Base-by-base conservation (phyloP, 2,888 invertebrate genomes). In the Mechanitis messenoides region DNA sequence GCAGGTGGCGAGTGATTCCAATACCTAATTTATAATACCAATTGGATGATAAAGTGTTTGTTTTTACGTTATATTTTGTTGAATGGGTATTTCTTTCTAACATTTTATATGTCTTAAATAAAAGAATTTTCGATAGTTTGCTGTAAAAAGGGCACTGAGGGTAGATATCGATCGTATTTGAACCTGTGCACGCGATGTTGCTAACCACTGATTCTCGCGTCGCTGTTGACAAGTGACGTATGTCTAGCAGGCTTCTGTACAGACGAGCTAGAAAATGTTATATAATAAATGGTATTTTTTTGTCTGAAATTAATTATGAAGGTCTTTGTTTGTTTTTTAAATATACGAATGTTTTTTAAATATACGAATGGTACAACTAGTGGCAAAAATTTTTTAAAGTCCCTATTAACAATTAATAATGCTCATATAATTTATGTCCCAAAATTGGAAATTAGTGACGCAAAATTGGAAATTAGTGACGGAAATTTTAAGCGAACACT, bases 131-230 rank as follows among this genome's bases (percentile, higher is more conserved):
- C 28, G 57, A 58, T 54, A 62, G 38, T 45, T 35, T 54, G 38
- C 45, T 38, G 42, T 62, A 58, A 55, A 58, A 58, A 38, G 58
- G 45, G 55, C 59, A 64, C 61, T 64, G 71, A 71, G 79, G 78
- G 78, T 74, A 72, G 77, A 74, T 80, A 82, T 81, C 74, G 82
- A 81, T 79, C 79, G 76, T 66, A 65, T 65, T 69, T 69, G 72
- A 73, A 71, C 72, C 62, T 67, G 68, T 66, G 76, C 71, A 71
- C 70, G 72, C 72, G 69, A 72, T 63, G 64, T 67, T 58, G 61
- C 71, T 74, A 78, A 79, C 77, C 79, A 73, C 77, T 76, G 77
- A 80, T 80, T 80, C 78, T 77, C 81, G 80, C 81, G 78, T 72
- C 77, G 69, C 68, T 66, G 69, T 69, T 72, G 73, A 75, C 79